Evolutionary conservation across 2,888 invertebrate species (phyloP), one percentile per base, ranked within the genome.

Genomic region (Druceiella hillmani): DNA sequence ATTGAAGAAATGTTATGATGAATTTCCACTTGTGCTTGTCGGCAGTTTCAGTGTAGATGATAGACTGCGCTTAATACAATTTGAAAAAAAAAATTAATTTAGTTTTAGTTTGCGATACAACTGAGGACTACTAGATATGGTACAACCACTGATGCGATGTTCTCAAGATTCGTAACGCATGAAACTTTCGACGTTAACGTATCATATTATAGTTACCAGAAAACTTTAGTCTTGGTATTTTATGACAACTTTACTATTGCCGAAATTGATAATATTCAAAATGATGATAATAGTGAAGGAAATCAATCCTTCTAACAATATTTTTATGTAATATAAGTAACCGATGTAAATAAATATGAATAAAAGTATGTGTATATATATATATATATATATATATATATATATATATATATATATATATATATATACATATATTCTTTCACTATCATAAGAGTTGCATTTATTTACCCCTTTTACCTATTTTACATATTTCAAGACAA

Each of bases 51-150:
- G n/a, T 20, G n/a, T 7, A 20, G 22, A 7, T 7, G n/a, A 20
- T 7, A 6, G 22, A 20, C n/a, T 20, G 22, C 22, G 22, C 22
- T 20, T 20, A 20, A n/a, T 20, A 20, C n/a, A 20, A 7, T 20
- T 20, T 20, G 6, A 20, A 20, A 20, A 7, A 6, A 20, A n/a
- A 20, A n/a, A 6, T 20, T 20, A 20, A 20, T n/a, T 20, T 20
- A 20, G 22, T 7, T 20, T 20, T 20, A 7, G 22, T 20, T 20
- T 20, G 6, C 6, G 22, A n/a, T n/a, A n/a, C n/a, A n/a, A n/a
- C n/a, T n/a, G 22, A n/a, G 22, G 22, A 20, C 22, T n/a, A 20
- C 22, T 20, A 20, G 22, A 20, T 20, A 20, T 20, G 22, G 22
- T 20, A 20, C 22, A 20, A 20, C 22, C 22, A 20, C n/a, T 20